phyloP scores from a whole-genome alignment of 2,888 invertebrate species.

The Drosophila percnosoma region DNA sequence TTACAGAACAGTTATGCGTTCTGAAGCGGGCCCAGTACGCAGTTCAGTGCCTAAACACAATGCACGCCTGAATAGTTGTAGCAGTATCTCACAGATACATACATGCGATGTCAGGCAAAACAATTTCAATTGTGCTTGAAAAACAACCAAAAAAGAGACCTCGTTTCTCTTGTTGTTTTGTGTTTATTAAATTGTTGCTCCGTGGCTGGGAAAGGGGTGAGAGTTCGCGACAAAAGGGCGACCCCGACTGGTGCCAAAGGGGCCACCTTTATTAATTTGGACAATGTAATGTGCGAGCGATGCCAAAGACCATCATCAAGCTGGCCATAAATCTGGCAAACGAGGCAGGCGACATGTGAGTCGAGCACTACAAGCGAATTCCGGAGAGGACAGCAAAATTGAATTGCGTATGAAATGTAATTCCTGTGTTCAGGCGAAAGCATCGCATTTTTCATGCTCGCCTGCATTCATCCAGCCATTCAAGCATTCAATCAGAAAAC shows the following conservation, averaged over 20 bases:
- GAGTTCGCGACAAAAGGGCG: conserved; percentile 35
- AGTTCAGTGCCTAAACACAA: conserved; percentile 60
- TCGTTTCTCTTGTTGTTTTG: conserved; percentile 48
- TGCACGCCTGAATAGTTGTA: conserved; percentile 16
- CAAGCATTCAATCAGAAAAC: conserved; percentile 35
- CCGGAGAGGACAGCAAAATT: conserved; percentile 25
- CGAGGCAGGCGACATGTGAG: conserved; percentile 41
- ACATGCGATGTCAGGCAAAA: conserved; percentile 40
- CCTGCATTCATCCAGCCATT: conserved; percentile 44
- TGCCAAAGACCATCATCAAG: conserved; percentile 48
- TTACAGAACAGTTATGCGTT: conserved; percentile 50
- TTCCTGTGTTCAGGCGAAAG: conserved; percentile 30
- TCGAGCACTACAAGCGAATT: conserved; percentile 22
- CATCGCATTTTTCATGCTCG: conserved; percentile 50
- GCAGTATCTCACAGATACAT: conserved; percentile 31
- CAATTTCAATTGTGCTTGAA: conserved; percentile 66
- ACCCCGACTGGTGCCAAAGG: conserved; percentile 18
- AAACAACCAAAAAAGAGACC: conserved; percentile 57
- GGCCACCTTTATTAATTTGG: conserved; percentile 77
- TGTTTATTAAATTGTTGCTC: conserved; percentile 72
- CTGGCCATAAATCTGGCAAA: conserved; percentile 70
- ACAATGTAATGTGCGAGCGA: conserved; percentile 54
- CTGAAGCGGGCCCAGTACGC: conserved; percentile 10
- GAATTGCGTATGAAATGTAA: conserved; percentile 68
- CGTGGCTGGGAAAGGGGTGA: conserved; percentile 57